Conservation (phyloP, 2,113 vertebrate genomes). For the Corythoichthys intestinalis region DNA sequence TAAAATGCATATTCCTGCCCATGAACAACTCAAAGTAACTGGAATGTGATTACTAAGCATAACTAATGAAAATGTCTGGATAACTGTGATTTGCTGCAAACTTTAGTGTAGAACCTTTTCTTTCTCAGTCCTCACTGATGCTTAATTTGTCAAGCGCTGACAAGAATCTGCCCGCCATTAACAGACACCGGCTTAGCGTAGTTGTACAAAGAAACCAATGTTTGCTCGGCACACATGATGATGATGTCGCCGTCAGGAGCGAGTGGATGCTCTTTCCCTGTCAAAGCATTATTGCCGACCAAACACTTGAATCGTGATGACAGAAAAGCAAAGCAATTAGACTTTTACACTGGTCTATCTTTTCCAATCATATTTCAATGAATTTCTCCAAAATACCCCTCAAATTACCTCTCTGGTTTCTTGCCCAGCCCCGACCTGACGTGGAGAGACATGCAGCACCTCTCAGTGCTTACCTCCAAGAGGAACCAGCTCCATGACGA, state of each 20-base stretch:
- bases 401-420: not conserved
- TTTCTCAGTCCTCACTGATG: slow-evolving; percentile 16
- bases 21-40: not conserved
- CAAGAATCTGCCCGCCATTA: slow-evolving; percentile 43
- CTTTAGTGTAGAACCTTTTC: slow-evolving; percentile 1
- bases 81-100: not conserved
- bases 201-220: slow-evolving; percentile 57
- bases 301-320: slow-evolving; percentile 52
- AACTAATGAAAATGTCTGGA: not conserved
- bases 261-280: slow-evolving; percentile 41
- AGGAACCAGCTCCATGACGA: slow-evolving; percentile 97
- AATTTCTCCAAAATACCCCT: no score
- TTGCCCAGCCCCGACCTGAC: slow-evolving; percentile 83
- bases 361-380: no score
- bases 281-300: slow-evolving; percentile 57
- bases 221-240: slow-evolving; percentile 71
- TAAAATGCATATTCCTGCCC: slow-evolving; percentile 3
- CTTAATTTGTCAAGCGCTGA: slow-evolving; percentile 38
- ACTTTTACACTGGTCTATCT: no score
- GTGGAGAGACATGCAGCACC: slow-evolving; percentile 96
- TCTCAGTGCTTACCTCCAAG: slow-evolving; percentile 96
- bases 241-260: slow-evolving; percentile 62
- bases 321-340: slow-evolving; percentile 22
- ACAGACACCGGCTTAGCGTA: slow-evolving; percentile 33
- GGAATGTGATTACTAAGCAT: not conserved